Percentiles rank a stretch among this genome's conserved stretches.
Conservation (phyloP, 2,113 vertebrate genomes). For the Melanostigma gelatinosum region DNA sequence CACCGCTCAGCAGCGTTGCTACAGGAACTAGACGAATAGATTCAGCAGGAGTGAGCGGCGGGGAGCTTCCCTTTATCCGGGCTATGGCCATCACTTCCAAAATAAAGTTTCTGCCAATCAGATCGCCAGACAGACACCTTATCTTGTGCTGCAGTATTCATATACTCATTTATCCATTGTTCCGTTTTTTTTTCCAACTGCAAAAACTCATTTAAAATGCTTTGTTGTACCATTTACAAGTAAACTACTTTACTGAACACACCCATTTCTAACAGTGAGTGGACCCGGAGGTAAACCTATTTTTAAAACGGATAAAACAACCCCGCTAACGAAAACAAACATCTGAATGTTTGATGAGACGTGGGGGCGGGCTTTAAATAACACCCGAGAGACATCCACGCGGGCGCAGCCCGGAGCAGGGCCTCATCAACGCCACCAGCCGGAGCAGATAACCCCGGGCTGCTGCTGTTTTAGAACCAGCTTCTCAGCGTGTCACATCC, state of each 20-base stretch:
- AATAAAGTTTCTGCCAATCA: conserved; percentile 22
- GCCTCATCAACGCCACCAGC: neutral
- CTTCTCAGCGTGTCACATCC: neutral
- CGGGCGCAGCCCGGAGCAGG: neutral
- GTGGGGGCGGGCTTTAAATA: conserved; percentile 1
- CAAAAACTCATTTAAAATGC: neutral
- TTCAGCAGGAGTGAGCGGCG: neutral
- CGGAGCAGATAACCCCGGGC: neutral
- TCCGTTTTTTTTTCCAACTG: neutral
- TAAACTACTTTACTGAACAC: neutral
- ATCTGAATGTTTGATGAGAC: conserved; percentile 17
- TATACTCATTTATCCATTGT: neutral
- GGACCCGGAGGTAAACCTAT: neutral
- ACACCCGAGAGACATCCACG: neutral
- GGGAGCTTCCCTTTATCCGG: neutral
- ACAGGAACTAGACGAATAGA: conserved; percentile 4
- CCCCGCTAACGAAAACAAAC: neutral
- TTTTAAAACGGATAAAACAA: neutral
- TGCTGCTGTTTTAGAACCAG: neutral
- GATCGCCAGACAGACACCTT: neutral
- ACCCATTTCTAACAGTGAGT: neutral
- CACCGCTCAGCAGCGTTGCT: neutral
- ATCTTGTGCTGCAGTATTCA: neutral
- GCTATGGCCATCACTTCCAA: conserved; percentile 26
- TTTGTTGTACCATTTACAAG: neutral